Base-by-base conservation (phyloP, 1,140 invertebrate genomes). In the Formica selysi region DNA sequence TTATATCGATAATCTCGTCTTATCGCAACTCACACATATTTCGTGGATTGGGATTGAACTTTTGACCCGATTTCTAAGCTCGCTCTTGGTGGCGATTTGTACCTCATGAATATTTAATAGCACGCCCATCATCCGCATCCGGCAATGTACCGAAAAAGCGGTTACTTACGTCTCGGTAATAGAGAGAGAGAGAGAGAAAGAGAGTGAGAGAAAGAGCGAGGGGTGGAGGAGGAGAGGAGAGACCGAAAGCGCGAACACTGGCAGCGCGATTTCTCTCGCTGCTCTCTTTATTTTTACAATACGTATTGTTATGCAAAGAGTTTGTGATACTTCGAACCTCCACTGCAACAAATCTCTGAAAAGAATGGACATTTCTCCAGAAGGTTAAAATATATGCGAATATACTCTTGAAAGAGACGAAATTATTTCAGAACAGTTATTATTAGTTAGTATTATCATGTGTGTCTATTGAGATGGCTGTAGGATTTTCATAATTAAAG, bases 71-170 rank as follows among this genome's bases (percentile, higher is more conserved):
- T 76, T 76, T 61, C 54, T 36, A 57, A 29, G n/a, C 16, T 59
- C 16, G 19, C 61, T 44, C 26, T 76, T 19, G 7, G 8, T 32
- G 74, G 6, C 38, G 38, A 64, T 64, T 78, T 78, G 36, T 61
- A 19, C 19, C 38, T 76, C 26, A 48, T 78, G 26, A 78, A 64
- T 78, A 78, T 64, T 78, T 64, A 78, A 64, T 78, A 26, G 38
- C 13, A 26, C 38, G 41, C 8, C 57, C 26, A 62, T 76, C 16
- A 29, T 8, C 19, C 7, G 22, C 36, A 41, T 76, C 13, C 57
- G 6, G 61, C 22, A 76, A 61, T 76, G 36, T 76, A 76, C 7
- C 36, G 10, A 61, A 76, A 76, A 76, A 76, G n/a, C 57, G 4
- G 32, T 22, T 62, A 38, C 22, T 76, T 65, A 65, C 7, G 5